Evolutionary conservation across 2,797 vertebrate genomes (phyloP).

Genomic region (Tadarida brasiliensis): DNA sequence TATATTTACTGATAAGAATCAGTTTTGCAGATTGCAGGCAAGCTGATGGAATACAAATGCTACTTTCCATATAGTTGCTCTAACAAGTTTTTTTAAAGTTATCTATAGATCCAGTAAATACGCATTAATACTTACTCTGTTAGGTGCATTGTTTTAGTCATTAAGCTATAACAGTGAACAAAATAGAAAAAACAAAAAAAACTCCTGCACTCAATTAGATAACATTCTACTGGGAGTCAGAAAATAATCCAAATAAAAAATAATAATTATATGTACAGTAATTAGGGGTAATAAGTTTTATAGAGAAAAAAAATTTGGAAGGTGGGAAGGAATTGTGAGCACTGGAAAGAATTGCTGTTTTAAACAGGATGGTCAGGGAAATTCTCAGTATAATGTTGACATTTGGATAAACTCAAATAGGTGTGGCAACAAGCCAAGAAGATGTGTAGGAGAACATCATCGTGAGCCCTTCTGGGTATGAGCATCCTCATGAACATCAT

Average conservation of each 20-base stretch:
- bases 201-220: not conserved
- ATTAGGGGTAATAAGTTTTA: not conserved
- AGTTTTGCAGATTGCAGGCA: not conserved
- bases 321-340: not conserved
- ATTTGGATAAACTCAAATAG: not conserved
- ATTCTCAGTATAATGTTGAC: not conserved
- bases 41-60: not conserved
- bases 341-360: not conserved
- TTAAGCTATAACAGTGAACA: not conserved
- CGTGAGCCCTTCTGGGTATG: not conserved
- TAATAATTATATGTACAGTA: not conserved
- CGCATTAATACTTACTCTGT: not conserved
- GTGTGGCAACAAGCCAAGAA: not conserved
- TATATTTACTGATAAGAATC: not conserved
- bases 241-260: not conserved
- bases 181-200: not conserved
- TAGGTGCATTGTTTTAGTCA: not conserved
- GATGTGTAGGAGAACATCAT: not conserved
- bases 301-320: not conserved
- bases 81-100: not conserved
- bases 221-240: not conserved
- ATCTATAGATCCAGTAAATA: not conserved
- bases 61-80: not conserved
- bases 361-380: not conserved
- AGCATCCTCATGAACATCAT: not conserved